Evolutionary conservation across 2,797 vertebrate species (phyloP).

Genomic region (Protonibea diacanthus): DNA sequence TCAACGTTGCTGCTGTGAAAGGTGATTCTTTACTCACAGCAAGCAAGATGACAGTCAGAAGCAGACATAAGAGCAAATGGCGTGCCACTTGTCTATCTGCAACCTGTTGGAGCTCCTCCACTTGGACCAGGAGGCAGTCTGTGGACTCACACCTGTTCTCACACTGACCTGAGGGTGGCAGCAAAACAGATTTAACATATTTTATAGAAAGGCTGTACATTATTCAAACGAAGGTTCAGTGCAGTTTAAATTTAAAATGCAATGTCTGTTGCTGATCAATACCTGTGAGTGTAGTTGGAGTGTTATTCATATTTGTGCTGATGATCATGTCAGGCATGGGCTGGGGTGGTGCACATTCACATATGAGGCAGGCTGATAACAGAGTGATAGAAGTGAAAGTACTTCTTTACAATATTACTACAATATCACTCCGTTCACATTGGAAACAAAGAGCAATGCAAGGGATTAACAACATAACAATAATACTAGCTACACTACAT

Average conservation of each 20-base stretch:
- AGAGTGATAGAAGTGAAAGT: constrained; percentile 32
- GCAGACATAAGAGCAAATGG: constrained; percentile 91
- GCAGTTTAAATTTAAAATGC: neutral
- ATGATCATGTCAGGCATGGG: constrained; percentile 83
- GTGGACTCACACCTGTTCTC: constrained; percentile 86
- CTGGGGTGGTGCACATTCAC: constrained; percentile 85
- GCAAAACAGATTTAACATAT: constrained; percentile 8
- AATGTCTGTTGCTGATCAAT: constrained; percentile 41
- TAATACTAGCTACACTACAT: neutral
- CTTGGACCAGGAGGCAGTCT: constrained; percentile 89
- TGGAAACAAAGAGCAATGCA: neutral
- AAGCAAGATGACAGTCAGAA: constrained; percentile 90
- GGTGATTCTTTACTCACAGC: constrained; percentile 87
- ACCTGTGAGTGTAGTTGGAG: constrained; percentile 85
- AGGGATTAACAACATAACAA: neutral
- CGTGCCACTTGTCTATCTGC: constrained; percentile 90
- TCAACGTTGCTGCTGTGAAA: constrained; percentile 25
- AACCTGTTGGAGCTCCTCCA: constrained; percentile 88
- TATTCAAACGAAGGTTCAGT: neutral
- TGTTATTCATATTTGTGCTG: constrained; percentile 71
- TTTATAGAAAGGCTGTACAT: neutral
- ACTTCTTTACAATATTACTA: neutral
- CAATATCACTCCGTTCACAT: neutral
- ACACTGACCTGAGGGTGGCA: constrained; percentile 86
- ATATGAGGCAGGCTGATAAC: constrained; percentile 86